Evolutionary conservation across 2,888 invertebrate genomes (phyloP).

Genomic region (Lathronympha strigana): DNA sequence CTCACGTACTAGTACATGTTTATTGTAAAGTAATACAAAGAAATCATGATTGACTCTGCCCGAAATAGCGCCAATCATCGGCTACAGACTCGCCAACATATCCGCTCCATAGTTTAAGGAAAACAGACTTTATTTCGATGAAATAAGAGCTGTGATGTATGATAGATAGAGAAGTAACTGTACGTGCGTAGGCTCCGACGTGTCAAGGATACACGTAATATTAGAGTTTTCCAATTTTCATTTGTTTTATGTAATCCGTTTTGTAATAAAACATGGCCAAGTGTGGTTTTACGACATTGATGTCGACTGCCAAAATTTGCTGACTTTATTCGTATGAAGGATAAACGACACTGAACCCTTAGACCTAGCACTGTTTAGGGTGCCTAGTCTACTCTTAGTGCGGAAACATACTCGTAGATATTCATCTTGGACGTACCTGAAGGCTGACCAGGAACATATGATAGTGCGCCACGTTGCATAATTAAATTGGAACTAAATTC

Average conservation of each 20-base stretch:
- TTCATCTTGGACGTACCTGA: too few species aligned
- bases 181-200: constrained; percentile 45
- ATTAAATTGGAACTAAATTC: too few species aligned
- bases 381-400: too few species aligned
- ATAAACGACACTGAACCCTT: too few species aligned
- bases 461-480: too few species aligned
- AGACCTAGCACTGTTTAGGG: too few species aligned
- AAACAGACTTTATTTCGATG: not conserved
- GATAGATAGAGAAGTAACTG: not conserved
- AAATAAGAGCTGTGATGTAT: constrained; percentile 8
- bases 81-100: constrained; percentile 25
- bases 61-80: constrained; percentile 60
- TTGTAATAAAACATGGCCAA: constrained; percentile 15
- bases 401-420: too few species aligned
- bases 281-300: not conserved
- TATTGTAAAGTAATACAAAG: constrained; percentile 59
- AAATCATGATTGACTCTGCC: constrained; percentile 60
- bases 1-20: constrained; percentile 57
- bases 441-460: too few species aligned
- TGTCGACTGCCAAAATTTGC: too few species aligned
- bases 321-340: too few species aligned
- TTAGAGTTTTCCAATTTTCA: constrained; percentile 42
- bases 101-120: not conserved
- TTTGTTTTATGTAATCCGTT: constrained; percentile 32
- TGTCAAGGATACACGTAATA: constrained; percentile 63